Evolutionary conservation across 2,888 invertebrate species (phyloP), one percentile per base, ranked within the genome.

Genomic region (Andrena haemorrhoa): DNA sequence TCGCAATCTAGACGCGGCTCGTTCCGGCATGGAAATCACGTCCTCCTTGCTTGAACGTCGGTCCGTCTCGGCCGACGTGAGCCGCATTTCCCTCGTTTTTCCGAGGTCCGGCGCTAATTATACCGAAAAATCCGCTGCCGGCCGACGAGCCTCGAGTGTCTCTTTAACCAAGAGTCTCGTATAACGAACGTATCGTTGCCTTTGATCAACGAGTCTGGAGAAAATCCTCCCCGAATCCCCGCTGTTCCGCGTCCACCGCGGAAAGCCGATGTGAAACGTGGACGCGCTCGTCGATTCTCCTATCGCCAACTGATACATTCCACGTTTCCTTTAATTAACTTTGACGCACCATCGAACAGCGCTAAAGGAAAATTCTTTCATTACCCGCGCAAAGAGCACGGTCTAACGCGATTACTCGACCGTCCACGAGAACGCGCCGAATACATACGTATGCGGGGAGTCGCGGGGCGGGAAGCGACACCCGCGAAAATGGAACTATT

Each of bases 11-110:
- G 70, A 66, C 49, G 74, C 58, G 51, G 29, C 0, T 29, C 56
- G n/a, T 10, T 60, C 20, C 53, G 47, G 79, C 66, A 86, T 86
- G 82, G 71, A 85, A 84, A 85, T 86, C 86, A 78, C 82, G 85
- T 82, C 63, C 56, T 76, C 68, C 77, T 77, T 75, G 65, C 65
- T 60, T 47, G 72, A 72, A 78, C 79, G 74, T 79, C 69, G 56
- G 64, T 65, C 70, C 68, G 74, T 71, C 78, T 63, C 71, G 61
- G 41, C 56, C 83, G 76, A 86, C 85, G 86, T 80, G 86, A 74
- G 56, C 31, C 69, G 80, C 85, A 86, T 86, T 71, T 80, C 35
- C 47, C 35, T 41, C 31, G 74, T 61, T 64, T 80, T 85, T 80
- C 79, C 78, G 10, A 56, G 56, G 60, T 61, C 71, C 60, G 51